These are phyloP conservation scores for Cyclopterus lumpus DNA, from an alignment of 2,797 vertebrate species.

Conservation along the genomic window DNA sequence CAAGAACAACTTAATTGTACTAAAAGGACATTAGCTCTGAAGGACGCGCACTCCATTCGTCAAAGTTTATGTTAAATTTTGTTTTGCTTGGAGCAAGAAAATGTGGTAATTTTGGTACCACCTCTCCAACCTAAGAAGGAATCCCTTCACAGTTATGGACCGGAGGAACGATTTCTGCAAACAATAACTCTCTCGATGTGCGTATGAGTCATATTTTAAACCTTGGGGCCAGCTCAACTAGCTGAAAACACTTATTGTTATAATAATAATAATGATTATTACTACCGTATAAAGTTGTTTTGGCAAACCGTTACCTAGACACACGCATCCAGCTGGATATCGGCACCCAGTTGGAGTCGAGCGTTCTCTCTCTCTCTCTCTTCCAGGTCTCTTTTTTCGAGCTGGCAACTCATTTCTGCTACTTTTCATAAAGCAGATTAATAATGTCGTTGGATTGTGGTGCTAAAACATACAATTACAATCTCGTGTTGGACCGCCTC, in stretches of 20 bases:
- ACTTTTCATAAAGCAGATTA: constrained; percentile 8
- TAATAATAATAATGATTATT: background rate
- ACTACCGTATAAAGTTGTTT: background rate
- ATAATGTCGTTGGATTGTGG: constrained; percentile 22
- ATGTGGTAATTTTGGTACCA: background rate
- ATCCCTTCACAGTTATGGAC: background rate
- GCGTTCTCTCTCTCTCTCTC: too few species aligned
- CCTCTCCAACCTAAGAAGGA: background rate
- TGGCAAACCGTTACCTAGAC: background rate
- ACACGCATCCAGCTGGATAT: background rate
- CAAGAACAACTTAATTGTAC: background rate
- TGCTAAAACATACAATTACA: constrained; percentile 50
- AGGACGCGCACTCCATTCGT: background rate
- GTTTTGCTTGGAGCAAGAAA: background rate
- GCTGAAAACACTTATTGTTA: background rate
- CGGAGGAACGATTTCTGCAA: background rate
- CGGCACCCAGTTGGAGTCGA: background rate
- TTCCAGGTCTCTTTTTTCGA: background rate
- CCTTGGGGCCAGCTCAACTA: background rate
- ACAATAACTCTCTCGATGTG: background rate
- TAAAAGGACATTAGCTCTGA: background rate
- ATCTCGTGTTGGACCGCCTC: constrained; percentile 53
- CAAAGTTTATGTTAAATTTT: background rate
- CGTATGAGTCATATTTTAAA: background rate
- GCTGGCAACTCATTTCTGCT: too few species aligned